A percentile compares a stretch with the other conserved stretches of the same genome.
Conservation (phyloP, 2,113 vertebrate genomes). For the Chionis minor region DNA sequence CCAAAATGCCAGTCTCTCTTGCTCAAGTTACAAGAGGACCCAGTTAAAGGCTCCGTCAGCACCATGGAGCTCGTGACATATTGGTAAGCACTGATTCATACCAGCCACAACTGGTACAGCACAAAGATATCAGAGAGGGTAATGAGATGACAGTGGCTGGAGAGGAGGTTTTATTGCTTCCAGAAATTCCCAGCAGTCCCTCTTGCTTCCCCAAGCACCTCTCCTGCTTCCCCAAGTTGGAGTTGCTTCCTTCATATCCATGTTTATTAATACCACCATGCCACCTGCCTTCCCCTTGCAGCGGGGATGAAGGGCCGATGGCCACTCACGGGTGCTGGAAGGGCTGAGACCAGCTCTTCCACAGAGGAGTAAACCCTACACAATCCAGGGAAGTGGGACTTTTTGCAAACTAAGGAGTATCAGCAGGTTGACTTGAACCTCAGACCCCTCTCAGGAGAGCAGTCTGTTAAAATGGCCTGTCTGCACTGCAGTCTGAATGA, state of each 20-base stretch:
- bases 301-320: accelerated
- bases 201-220: background rate
- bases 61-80: background rate
- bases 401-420: background rate
- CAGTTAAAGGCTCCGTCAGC: background rate
- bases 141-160: background rate
- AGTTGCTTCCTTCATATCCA: background rate
- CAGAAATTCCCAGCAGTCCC: background rate
- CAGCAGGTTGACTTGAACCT: background rate
- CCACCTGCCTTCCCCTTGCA: background rate
- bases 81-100: background rate
- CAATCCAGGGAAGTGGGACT: background rate
- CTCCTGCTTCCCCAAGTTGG: background rate
- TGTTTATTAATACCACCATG: background rate
- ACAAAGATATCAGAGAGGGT: background rate
- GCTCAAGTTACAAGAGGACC: background rate
- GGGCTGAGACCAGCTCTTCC: background rate
- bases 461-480: background rate
- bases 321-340: background rate
- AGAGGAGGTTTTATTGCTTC: background rate
- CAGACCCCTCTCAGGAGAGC: accelerated
- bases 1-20: background rate
- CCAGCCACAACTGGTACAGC: background rate
- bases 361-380: accelerated
- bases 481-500: background rate